A percentile compares a stretch with the other conserved stretches of the same genome.
These are phyloP conservation scores for Neuroscelio doddi DNA, from an alignment of 2,888 invertebrate genomes.

Conservation along the genomic window DNA sequence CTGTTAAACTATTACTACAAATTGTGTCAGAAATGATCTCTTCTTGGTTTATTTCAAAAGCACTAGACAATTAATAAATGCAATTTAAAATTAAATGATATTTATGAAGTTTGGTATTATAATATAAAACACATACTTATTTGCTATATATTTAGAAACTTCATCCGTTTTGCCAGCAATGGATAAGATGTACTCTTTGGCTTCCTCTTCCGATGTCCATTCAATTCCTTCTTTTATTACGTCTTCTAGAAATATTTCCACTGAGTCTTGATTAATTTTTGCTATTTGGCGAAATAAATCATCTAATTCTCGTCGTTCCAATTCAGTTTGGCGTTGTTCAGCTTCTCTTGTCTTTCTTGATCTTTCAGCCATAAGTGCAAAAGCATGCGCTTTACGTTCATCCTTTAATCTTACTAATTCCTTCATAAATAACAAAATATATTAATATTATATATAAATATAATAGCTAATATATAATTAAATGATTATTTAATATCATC, in stretches of 20 bases:
- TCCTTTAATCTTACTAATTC: slow-evolving; percentile 84
- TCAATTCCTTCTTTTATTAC: slow-evolving; percentile 78
- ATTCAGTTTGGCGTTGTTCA: slow-evolving; percentile 84
- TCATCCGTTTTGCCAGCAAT: slow-evolving; percentile 49
- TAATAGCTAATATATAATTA: neutral
- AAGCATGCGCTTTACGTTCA: slow-evolving; percentile 85
- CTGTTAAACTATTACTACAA: slow-evolving; percentile 70
- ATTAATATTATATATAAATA: neutral
- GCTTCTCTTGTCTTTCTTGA: slow-evolving; percentile 84
- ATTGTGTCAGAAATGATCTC: slow-evolving; percentile 63
- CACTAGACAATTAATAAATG: slow-evolving; percentile 24
- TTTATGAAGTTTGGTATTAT: too few species aligned
- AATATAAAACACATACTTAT: too few species aligned
- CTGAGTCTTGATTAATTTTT: slow-evolving; percentile 76
- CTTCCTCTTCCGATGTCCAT: slow-evolving; percentile 75
- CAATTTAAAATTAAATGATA: too few species aligned
- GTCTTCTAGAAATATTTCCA: slow-evolving; percentile 78
- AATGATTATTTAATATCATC: too few species aligned
- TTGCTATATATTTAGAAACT: too few species aligned
- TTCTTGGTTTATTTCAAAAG: slow-evolving; percentile 50
- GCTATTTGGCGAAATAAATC: slow-evolving; percentile 84
- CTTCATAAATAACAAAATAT: slow-evolving; percentile 68
- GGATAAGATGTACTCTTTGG: slow-evolving; percentile 73
- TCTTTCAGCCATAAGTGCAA: slow-evolving; percentile 84
- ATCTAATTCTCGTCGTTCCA: slow-evolving; percentile 82